Conservation (phyloP, 2,113 vertebrate genomes). For the Camarhynchus parvulus region DNA sequence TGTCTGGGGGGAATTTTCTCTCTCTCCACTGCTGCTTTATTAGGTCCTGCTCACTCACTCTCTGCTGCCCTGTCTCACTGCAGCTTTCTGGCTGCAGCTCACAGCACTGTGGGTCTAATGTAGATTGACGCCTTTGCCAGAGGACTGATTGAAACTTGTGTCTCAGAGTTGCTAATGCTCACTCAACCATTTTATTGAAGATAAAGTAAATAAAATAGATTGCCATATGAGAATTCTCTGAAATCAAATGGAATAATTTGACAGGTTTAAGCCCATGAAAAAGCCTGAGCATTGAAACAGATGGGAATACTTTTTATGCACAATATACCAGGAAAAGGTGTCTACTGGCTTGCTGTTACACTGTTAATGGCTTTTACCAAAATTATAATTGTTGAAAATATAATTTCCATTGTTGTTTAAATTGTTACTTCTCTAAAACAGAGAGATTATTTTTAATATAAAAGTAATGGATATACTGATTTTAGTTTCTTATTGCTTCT, state of each 20-base stretch:
- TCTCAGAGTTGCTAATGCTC: conserved; percentile 91
- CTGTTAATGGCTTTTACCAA: conserved; percentile 36
- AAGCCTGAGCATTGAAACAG: conserved; percentile 65
- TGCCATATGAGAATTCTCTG: conserved; percentile 87
- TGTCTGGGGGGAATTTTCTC: conserved; percentile 75
- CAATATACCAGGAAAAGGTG: conserved; percentile 33
- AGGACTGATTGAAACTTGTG: conserved; percentile 89
- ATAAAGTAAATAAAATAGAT: conserved; percentile 97
- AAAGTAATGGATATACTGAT: not conserved
- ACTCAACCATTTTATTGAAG: conserved; percentile 97
- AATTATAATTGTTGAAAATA: conserved; percentile 38
- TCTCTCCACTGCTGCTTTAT: conserved; percentile 58
- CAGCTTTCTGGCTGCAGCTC: conserved; percentile 64
- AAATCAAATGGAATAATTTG: conserved; percentile 89
- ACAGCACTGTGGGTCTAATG: conserved; percentile 75
- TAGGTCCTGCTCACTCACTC: conserved; percentile 51
- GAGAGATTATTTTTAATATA: not conserved
- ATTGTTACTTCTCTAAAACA: not conserved
- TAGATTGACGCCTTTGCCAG: conserved; percentile 82
- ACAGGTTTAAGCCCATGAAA: conserved; percentile 77
- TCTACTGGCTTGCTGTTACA: conserved; percentile 7
- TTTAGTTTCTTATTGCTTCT: conserved; percentile 30
- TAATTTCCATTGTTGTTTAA: not conserved
- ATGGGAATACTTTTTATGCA: conserved; percentile 67
- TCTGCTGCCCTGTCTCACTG: conserved; percentile 49